Evolutionary conservation across 2,888 invertebrate genomes (phyloP).

Genomic region (Drosophila neoperkinsi): DNA sequence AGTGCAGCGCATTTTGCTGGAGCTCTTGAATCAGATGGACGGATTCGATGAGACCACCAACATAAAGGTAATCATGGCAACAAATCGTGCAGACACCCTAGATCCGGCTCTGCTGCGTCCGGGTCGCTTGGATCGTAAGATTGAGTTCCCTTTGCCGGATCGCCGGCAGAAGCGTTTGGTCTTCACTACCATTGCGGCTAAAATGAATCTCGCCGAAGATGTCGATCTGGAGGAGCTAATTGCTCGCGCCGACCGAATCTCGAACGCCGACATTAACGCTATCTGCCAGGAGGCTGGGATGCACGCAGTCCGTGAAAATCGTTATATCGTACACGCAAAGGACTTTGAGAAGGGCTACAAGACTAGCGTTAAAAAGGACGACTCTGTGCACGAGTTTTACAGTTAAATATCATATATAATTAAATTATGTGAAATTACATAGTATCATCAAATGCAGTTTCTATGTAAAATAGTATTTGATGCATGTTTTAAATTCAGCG

Average conservation of each 20-base stretch:
- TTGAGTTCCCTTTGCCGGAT: slow-evolving; percentile 98
- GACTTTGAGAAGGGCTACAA: slow-evolving; percentile 99
- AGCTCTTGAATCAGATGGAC: slow-evolving; percentile 99
- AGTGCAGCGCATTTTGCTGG: slow-evolving; percentile 98
- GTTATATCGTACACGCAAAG: slow-evolving; percentile 98
- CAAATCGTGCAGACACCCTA: slow-evolving; percentile 98
- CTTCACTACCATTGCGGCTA: slow-evolving; percentile 98
- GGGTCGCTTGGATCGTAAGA: slow-evolving; percentile 98
- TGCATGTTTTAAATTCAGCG: background rate
- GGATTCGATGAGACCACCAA: slow-evolving; percentile 99
- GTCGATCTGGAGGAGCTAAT: slow-evolving; percentile 99
- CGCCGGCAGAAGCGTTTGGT: slow-evolving; percentile 96
- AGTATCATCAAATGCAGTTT: background rate
- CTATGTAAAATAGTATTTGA: background rate
- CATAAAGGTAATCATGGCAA: slow-evolving; percentile 99
- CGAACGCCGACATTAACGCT: slow-evolving; percentile 99
- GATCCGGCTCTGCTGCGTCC: slow-evolving; percentile 91
- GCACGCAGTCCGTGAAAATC: slow-evolving; percentile 99
- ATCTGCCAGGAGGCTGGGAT: slow-evolving; percentile 99
- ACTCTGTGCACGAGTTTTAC: slow-evolving; percentile 99
- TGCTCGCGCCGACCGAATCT: slow-evolving; percentile 98
- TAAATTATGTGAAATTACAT: background rate
- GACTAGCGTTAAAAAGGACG: slow-evolving; percentile 98
- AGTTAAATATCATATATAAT: slow-evolving; percentile 88
- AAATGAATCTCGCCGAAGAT: slow-evolving; percentile 99